phyloP scores from a whole-genome alignment of 2,113 vertebrate species.

The Corythaeola cristata region DNA sequence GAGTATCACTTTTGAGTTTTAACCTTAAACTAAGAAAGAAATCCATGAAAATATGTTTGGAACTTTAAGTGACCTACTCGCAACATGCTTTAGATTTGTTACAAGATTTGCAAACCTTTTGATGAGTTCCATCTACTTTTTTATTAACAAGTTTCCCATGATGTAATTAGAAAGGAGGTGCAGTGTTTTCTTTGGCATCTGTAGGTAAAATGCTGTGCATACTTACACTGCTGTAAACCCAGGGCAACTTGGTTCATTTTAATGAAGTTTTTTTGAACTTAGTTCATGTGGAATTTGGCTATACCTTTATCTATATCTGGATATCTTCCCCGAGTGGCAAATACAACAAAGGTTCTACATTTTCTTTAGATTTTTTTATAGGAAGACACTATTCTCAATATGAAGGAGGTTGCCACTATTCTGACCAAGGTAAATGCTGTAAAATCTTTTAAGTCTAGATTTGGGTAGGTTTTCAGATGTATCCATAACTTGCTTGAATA shows the following conservation, averaged over 20 bases:
- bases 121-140: neutral
- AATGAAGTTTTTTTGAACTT: slow-evolving; percentile 50
- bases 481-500: neutral
- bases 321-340: neutral
- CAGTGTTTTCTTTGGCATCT: slow-evolving; percentile 47
- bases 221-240: slow-evolving; percentile 14
- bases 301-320: slow-evolving; percentile 3
- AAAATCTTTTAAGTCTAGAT: neutral
- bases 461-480: neutral
- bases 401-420: neutral
- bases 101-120: neutral
- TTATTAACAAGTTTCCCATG: slow-evolving; percentile 30
- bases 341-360: neutral
- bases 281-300: slow-evolving; percentile 23
- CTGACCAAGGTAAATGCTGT: neutral
- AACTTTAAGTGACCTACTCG: neutral
- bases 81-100: neutral
- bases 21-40: neutral
- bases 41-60: neutral
- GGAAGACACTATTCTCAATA: neutral
- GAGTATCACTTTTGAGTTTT: neutral
- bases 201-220: slow-evolving; percentile 12
- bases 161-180: slow-evolving; percentile 54
- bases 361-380: neutral
- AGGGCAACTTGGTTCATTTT: slow-evolving; percentile 31